These are phyloP conservation scores for Zalophus californianus DNA, from an alignment of 2,797 vertebrate genomes.

Conservation along the genomic window DNA sequence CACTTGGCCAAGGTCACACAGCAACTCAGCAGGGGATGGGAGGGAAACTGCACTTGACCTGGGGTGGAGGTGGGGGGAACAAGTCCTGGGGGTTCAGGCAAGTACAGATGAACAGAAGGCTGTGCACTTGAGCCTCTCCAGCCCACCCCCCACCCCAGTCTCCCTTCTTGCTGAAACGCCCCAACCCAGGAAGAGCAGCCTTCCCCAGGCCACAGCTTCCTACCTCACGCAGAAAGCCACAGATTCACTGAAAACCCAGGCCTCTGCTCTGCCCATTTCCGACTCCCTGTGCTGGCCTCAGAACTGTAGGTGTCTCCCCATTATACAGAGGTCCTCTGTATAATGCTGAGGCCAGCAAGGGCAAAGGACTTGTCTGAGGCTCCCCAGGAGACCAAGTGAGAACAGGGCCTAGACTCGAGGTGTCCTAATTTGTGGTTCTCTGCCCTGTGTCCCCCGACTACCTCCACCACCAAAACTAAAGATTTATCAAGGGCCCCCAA, in stretches of 20 bases:
- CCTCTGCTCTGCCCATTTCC: not conserved
- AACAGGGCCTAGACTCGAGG: not conserved
- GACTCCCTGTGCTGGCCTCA: not conserved
- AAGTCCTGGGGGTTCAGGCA: not conserved
- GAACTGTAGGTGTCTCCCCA: not conserved
- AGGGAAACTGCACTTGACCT: not conserved
- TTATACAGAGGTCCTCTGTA: not conserved
- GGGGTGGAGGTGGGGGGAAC: not conserved
- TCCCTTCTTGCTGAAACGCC: not conserved
- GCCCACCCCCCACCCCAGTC: not conserved
- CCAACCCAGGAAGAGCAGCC: not conserved
- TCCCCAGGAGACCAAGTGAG: not conserved
- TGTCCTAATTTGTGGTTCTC: not conserved
- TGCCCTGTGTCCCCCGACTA: not conserved
- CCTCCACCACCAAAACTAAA: no score
- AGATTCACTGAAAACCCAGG: not conserved
- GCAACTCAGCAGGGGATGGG: fast-evolving
- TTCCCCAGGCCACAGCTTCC: not conserved
- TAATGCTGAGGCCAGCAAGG: not conserved
- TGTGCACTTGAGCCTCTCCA: no score
- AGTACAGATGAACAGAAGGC: fast-evolving
- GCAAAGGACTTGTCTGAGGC: not conserved
- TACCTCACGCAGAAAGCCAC: not conserved
- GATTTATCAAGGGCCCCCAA: not conserved
- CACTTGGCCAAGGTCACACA: not conserved